Conservation (phyloP, 2,113 vertebrate species). For the Saguinus imperator region DNA sequence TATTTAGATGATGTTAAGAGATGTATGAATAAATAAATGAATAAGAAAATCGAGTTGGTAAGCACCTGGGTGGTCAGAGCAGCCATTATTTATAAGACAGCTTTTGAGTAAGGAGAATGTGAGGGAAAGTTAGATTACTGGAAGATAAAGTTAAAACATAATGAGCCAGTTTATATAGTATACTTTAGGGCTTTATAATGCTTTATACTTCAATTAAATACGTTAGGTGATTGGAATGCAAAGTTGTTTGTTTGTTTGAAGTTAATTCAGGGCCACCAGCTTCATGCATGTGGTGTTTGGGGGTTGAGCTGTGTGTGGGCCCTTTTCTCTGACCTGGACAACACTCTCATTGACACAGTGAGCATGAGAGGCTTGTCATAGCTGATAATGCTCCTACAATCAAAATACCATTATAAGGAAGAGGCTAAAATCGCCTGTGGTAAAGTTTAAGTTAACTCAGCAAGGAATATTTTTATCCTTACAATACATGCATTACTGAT, state of each 20-base stretch:
- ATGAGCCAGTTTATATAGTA: neutral
- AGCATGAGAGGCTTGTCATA: conserved; percentile 40
- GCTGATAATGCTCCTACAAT: conserved; percentile 88
- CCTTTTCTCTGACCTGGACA: no score
- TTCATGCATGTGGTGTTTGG: no score
- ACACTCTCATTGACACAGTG: no score
- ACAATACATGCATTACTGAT: conserved; percentile 44
- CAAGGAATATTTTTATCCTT: conserved; percentile 86
- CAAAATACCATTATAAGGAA: conserved; percentile 82
- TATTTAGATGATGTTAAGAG: neutral
- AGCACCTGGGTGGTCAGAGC: neutral
- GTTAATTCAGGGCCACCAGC: no score
- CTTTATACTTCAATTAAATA: neutral
- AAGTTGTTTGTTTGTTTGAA: neutral
- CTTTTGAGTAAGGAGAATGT: neutral
- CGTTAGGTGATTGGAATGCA: neutral
- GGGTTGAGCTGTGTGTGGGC: no score
- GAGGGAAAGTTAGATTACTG: neutral
- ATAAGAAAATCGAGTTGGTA: neutral
- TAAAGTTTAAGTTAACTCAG: conserved; percentile 90
- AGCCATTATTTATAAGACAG: neutral
- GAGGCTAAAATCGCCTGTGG: conserved; percentile 85
- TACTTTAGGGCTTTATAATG: neutral
- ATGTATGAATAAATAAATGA: neutral
- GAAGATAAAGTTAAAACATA: neutral